Percentiles rank a stretch among this genome's conserved stretches.
These are phyloP conservation scores for Eupelmus urozonus DNA, from an alignment of 2,888 invertebrate species.

Conservation along the genomic window DNA sequence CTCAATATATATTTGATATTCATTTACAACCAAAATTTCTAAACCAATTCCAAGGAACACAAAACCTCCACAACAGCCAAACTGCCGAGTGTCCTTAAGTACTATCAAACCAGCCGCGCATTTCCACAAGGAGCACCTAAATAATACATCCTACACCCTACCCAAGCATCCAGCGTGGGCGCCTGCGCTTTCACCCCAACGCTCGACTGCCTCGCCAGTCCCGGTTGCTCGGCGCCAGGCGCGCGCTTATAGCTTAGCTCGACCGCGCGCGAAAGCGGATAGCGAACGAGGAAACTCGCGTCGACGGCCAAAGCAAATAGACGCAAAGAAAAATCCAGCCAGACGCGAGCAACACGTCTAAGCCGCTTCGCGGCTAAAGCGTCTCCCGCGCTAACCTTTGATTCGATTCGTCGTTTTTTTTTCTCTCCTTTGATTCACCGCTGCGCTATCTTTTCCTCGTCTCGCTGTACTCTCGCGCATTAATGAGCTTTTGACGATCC, in stretches of 20 bases:
- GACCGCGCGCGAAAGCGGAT: constrained; percentile 43
- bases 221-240: constrained; percentile 38
- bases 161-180: background rate
- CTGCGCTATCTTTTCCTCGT: too few species aligned
- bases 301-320: background rate
- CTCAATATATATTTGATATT: too few species aligned
- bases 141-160: background rate
- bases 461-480: background rate
- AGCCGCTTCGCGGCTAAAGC: constrained; percentile 17
- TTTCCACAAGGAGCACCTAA: background rate
- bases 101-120: too few species aligned
- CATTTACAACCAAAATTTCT: too few species aligned
- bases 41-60: too few species aligned
- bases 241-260: too few species aligned
- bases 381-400: background rate
- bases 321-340: constrained; percentile 1
- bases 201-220: background rate
- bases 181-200: background rate
- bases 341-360: background rate
- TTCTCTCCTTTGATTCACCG: background rate
- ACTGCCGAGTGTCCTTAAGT: too few species aligned
- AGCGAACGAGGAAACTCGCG: constrained; percentile 7
- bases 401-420: background rate
- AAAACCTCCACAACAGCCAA: too few species aligned
- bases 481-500: constrained; percentile 7